These are phyloP conservation scores for Acronicta alni DNA, from an alignment of 2,888 invertebrate genomes.

Conservation along the genomic window DNA sequence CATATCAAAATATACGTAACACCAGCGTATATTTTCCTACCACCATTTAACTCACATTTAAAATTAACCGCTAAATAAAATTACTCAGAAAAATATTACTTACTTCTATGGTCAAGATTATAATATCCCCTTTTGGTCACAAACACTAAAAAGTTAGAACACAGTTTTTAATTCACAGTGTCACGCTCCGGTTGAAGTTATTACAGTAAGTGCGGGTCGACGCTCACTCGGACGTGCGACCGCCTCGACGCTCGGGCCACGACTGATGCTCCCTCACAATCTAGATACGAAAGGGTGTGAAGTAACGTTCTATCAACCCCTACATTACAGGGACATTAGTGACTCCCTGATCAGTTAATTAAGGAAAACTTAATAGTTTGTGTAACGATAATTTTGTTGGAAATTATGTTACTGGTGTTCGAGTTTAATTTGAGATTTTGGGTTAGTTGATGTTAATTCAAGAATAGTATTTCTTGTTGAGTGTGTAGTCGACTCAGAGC, in stretches of 20 bases:
- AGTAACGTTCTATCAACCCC: conserved; percentile 59
- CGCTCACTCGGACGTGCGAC: conserved; percentile 45
- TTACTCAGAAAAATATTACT: conserved; percentile 32
- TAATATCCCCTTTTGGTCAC: conserved; percentile 49
- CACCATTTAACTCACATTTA: conserved; percentile 12
- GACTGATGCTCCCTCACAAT: conserved; percentile 51
- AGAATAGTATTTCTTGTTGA: conserved; percentile 13
- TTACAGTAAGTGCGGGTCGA: conserved; percentile 7
- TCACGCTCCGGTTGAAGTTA: conserved; percentile 47
- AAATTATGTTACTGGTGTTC: conserved; percentile 37
- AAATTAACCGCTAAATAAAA: conserved; percentile 8
- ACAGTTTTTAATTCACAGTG: conserved; percentile 49
- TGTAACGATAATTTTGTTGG: conserved; percentile 43
- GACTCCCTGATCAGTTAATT: conserved; percentile 61
- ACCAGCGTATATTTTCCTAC: conserved; percentile 5
- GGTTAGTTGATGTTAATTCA: conserved; percentile 8
- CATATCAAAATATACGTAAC: conserved; percentile 13
- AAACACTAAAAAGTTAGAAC: conserved; percentile 54
- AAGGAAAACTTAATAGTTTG: conserved; percentile 54
- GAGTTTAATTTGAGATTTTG: conserved; percentile 17
- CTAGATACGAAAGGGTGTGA: conserved; percentile 58
- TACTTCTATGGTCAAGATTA: conserved; percentile 37
- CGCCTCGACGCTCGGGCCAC: conserved; percentile 32
- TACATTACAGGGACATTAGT: conserved; percentile 57
- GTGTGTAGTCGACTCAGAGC: too few relatives aligned